These are phyloP conservation scores for Cerastoderma edule DNA, from an alignment of 2,888 invertebrate genomes.

Conservation along the genomic window DNA sequence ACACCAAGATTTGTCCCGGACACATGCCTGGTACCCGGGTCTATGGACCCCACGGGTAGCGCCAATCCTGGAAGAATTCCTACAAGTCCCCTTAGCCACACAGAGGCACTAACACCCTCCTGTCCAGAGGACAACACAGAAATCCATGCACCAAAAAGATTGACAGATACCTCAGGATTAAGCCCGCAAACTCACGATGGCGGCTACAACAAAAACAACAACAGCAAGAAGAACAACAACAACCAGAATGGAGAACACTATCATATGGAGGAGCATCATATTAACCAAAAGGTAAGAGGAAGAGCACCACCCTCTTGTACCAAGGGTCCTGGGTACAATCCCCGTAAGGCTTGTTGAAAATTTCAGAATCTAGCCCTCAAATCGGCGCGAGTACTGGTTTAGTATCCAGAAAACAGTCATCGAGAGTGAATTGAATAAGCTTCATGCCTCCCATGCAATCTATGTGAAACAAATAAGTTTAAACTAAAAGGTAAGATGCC, in stretches of 20 bases:
- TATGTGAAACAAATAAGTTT: background rate
- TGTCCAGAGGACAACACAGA: too few relatives aligned
- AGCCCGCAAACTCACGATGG: too few relatives aligned
- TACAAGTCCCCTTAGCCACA: too few relatives aligned
- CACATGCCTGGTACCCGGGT: too few relatives aligned
- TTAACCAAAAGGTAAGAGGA: slow-evolving; percentile 69
- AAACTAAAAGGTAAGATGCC: too few relatives aligned
- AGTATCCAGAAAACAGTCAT: background rate
- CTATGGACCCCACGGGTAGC: too few relatives aligned
- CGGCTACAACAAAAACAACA: background rate
- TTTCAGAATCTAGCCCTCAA: background rate
- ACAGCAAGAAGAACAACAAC: slow-evolving; percentile 1
- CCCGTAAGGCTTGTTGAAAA: background rate
- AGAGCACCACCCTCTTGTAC: background rate
- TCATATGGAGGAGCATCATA: slow-evolving; percentile 71
- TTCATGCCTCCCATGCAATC: background rate
- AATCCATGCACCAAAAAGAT: background rate
- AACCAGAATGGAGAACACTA: slow-evolving; percentile 65
- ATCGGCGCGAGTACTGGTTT: background rate
- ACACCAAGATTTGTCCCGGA: too few relatives aligned
- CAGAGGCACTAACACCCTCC: too few relatives aligned
- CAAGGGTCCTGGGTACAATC: too few relatives aligned
- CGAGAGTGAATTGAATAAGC: background rate
- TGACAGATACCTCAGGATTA: too few relatives aligned
- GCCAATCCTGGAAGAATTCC: too few relatives aligned